A percentile compares a stretch with the other conserved stretches of the same genome.
Conservation (phyloP, 2,888 invertebrate genomes). For the Calephelis perditalis region DNA sequence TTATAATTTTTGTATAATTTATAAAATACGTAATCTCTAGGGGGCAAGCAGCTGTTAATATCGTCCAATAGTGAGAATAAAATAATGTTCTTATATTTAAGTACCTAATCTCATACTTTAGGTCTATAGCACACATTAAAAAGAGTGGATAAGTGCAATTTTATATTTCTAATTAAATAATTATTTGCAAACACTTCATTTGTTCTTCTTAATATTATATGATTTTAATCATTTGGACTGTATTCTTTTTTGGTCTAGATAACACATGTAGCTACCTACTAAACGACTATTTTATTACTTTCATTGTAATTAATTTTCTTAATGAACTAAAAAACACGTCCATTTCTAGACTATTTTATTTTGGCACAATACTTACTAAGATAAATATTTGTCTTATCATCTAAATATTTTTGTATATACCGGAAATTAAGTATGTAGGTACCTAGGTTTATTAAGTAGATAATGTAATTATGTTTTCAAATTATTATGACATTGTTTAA, state of each 20-base stretch:
- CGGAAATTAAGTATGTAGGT: constrained; percentile 1
- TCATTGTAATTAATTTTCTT: not conserved
- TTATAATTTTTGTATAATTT: too few species aligned
- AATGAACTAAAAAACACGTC: not conserved
- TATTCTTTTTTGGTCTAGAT: too few species aligned
- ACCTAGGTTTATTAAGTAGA: constrained; percentile 10
- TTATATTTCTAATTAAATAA: too few species aligned
- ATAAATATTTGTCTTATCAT: constrained; percentile 1
- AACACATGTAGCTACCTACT: too few species aligned
- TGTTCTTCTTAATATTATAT: too few species aligned
- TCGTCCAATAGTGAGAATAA: constrained; percentile 5
- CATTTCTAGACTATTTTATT: constrained; percentile 18
- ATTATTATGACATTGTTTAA: constrained; percentile 25
- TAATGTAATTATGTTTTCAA: not conserved
- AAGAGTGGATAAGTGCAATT: too few species aligned
- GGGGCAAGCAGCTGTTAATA: not conserved
- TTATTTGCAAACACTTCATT: too few species aligned
- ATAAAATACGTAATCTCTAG: too few species aligned
- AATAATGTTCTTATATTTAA: not conserved
- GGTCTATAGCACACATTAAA: too few species aligned
- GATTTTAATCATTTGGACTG: too few species aligned
- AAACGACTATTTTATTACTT: too few species aligned
- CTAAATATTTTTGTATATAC: constrained; percentile 8
- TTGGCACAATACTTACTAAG: constrained; percentile 10
- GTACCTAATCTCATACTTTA: too few species aligned